phyloP scores from a whole-genome alignment of 2,113 vertebrate genomes.

The Chionodraco myersi region DNA sequence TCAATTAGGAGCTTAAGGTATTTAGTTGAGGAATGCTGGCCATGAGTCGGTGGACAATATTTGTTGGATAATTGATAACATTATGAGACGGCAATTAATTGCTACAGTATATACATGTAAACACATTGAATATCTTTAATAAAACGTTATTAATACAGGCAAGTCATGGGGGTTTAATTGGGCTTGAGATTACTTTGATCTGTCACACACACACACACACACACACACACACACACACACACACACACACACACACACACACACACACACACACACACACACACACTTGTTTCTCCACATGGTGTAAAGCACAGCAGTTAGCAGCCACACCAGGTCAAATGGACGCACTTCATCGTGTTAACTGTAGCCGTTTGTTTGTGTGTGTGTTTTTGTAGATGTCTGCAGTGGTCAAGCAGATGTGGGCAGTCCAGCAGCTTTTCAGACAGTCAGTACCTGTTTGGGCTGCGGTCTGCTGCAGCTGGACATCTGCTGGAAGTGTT shows the following conservation, averaged over 20 bases:
- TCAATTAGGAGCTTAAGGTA: background rate
- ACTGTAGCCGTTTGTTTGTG: constrained; percentile 73
- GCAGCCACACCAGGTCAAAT: constrained; percentile 61
- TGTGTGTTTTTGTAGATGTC: constrained; percentile 69
- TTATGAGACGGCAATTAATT: background rate
- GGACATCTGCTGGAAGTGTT: constrained; percentile 59
- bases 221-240: no score
- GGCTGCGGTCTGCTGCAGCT: constrained; percentile 65
- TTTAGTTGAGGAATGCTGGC: constrained; percentile 9
- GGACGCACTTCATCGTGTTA: constrained; percentile 43
- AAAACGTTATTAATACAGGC: background rate
- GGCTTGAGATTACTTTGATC: background rate
- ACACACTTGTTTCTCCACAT: constrained; percentile 24
- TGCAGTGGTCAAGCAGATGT: constrained; percentile 71
- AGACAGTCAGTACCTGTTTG: constrained; percentile 76
- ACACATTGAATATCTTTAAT: constrained; percentile 19
- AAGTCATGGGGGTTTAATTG: constrained; percentile 23
- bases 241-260: background rate
- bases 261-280: constrained; percentile 2
- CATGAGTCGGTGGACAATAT: background rate
- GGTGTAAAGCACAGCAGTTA: constrained; percentile 61
- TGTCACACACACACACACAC: background rate
- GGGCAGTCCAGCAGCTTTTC: constrained; percentile 67
- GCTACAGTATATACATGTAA: background rate
- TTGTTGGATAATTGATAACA: constrained; percentile 12